Evolutionary conservation across 2,113 vertebrate genomes (phyloP).

Genomic region (Psilopsiagon aurifrons): DNA sequence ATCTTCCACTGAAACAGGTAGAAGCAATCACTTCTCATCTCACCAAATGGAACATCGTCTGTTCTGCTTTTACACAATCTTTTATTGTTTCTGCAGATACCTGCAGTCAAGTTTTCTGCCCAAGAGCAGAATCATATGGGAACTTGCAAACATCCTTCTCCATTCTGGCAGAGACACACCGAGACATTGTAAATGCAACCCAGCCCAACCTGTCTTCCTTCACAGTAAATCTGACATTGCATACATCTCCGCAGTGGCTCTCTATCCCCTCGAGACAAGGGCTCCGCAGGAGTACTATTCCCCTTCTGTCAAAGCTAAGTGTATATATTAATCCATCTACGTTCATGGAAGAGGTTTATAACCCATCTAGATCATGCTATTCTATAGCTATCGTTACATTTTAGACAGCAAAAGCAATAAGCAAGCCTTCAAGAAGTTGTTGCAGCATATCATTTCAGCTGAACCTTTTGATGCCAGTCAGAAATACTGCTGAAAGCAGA

Average conservation of each 20-base stretch:
- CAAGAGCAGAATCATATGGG: background rate
- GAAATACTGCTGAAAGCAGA: background rate
- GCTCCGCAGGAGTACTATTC: background rate
- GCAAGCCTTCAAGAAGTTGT: conserved; percentile 38
- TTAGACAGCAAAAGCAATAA: conserved; percentile 46
- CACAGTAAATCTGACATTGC: background rate
- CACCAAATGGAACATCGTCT: background rate
- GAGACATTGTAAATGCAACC: background rate
- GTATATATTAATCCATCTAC: background rate
- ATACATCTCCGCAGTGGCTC: accelerated
- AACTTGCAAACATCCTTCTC: background rate
- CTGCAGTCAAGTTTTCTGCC: background rate
- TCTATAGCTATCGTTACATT: conserved; percentile 15
- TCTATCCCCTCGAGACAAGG: background rate
- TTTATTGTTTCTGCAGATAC: background rate
- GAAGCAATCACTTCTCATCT: background rate
- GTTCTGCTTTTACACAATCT: background rate
- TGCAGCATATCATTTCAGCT: conserved; percentile 37
- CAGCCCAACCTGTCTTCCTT: background rate
- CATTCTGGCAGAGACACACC: background rate
- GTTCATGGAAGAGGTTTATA: background rate
- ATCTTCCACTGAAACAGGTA: background rate
- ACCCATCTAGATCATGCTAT: background rate
- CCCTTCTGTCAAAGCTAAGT: background rate
- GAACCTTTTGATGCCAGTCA: conserved; percentile 32